A percentile compares a stretch with the other conserved stretches of the same genome.
Conservation (phyloP, 2,113 vertebrate species). For the Entelurus aequoreus region DNA sequence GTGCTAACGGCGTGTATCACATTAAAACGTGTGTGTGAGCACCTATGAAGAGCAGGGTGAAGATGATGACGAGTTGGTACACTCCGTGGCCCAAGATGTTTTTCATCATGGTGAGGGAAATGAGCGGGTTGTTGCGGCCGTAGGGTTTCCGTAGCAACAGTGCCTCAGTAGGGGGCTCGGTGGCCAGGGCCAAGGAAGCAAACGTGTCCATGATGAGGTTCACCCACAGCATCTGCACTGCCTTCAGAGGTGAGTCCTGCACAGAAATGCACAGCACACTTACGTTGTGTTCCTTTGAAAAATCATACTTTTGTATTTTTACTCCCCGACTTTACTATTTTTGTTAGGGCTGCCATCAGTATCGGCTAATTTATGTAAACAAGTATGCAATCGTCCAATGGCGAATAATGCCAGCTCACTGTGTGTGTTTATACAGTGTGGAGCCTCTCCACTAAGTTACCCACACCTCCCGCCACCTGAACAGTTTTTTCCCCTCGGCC, state of each 20-base stretch:
- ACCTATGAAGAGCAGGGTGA: constrained; percentile 86
- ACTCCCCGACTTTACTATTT: too few relatives aligned
- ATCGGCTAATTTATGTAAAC: too few relatives aligned
- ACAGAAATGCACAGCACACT: background rate
- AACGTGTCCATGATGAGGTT: constrained; percentile 94
- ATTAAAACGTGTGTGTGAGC: background rate
- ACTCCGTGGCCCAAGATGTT: constrained; percentile 86
- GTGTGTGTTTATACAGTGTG: too few relatives aligned
- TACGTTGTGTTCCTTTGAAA: too few relatives aligned
- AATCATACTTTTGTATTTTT: too few relatives aligned
- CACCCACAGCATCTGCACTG: constrained; percentile 91
- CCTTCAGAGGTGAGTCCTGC: constrained; percentile 90
- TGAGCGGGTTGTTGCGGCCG: constrained; percentile 87
- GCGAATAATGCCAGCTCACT: too few relatives aligned
- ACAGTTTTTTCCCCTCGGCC: too few relatives aligned
- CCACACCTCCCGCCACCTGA: too few relatives aligned
- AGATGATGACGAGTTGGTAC: constrained; percentile 88
- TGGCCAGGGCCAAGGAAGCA: constrained; percentile 86
- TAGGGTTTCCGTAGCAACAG: constrained; percentile 86
- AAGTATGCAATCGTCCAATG: too few relatives aligned
- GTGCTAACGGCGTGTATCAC: background rate
- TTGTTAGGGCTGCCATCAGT: too few relatives aligned
- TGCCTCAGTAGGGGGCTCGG: constrained; percentile 84
- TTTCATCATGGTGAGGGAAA: constrained; percentile 93
- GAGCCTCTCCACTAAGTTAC: too few relatives aligned